A percentile compares a stretch with the other conserved stretches of the same genome.
Conservation (phyloP, 2,888 invertebrate genomes). For the Tipula unca region DNA sequence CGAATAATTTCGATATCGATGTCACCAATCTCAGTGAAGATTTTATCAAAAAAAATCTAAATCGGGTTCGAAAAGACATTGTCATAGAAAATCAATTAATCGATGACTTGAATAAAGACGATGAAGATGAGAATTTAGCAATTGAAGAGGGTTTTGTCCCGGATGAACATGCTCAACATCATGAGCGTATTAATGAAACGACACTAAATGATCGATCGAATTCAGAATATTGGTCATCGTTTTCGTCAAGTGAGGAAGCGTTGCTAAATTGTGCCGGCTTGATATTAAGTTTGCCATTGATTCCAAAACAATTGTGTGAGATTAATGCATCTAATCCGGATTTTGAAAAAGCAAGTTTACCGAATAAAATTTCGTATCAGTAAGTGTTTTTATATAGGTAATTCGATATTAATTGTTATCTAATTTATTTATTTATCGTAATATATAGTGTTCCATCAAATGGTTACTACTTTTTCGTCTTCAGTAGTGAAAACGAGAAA, state of each 20-base stretch:
- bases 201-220: constrained; percentile 61
- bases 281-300: constrained; percentile 61
- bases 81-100: constrained; percentile 45
- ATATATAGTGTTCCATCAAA: constrained; percentile 59
- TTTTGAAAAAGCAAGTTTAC: constrained; percentile 45
- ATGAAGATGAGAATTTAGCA: constrained; percentile 51
- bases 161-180: constrained; percentile 57
- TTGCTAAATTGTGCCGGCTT: constrained; percentile 64
- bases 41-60: constrained; percentile 32
- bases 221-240: constrained; percentile 73
- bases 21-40: background rate
- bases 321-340: constrained; percentile 40
- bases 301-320: constrained; percentile 52
- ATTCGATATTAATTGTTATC: background rate
- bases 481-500: constrained; percentile 72
- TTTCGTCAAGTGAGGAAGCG: constrained; percentile 71
- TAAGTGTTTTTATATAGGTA: constrained; percentile 33
- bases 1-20: background rate
- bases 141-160: constrained; percentile 54
- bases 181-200: constrained; percentile 55
- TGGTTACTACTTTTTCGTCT: constrained; percentile 76
- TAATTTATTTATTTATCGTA: background rate
- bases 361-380: constrained; percentile 61
- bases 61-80: constrained; percentile 44
- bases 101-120: constrained; percentile 48